Base-by-base conservation (phyloP, 2,113 vertebrate genomes). In the Phaethornis superciliosus region DNA sequence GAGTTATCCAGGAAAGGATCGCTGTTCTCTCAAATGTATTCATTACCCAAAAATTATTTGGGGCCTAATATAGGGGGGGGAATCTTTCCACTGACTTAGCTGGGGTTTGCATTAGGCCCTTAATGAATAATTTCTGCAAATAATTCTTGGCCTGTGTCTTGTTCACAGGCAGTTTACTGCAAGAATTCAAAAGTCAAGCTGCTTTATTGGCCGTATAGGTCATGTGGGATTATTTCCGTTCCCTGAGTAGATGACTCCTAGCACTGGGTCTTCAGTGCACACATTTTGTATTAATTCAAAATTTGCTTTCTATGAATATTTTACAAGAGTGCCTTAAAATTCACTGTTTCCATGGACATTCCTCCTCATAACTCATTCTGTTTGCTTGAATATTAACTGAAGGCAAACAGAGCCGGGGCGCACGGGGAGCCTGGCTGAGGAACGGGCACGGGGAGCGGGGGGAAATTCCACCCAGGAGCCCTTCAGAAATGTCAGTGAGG, bases 221-320 rank as follows among this genome's bases (percentile, higher is more conserved):
- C 91, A 93, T 69, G 33, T 60, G 94, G 94, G 94, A 95, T 94
- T 95, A 91, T 96, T 95, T 93, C 94, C 85, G 27, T 93, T 96
- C 93, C 91, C 96, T 86, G 88, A 91, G 93, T 93, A 92, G 94
- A 95, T 95, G 93, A 88, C 93, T 96, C 95, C 86, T 81, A 95
- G 90, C 88, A 65, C 90, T 12, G 35, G 72, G 90, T 86, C 94
- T 95, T 95, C 93, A 91, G 72, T 37, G 81, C 95, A 92, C 91
- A 90, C 92, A 93, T 94, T 95, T 63, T 95, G 92, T 91, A 95
- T 91, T 95, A 96, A 96, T 95, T 97, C 96, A 94, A 58, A 96
- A 95, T 95, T 96, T 96, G 91, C 93, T 96, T 96, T 97, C 93
- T 95, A 95, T 97, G 93, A 95, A 95, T 95, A 97, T 95, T 97